Base-by-base conservation (phyloP, 2,888 invertebrate species). In the Andricus curvator region DNA sequence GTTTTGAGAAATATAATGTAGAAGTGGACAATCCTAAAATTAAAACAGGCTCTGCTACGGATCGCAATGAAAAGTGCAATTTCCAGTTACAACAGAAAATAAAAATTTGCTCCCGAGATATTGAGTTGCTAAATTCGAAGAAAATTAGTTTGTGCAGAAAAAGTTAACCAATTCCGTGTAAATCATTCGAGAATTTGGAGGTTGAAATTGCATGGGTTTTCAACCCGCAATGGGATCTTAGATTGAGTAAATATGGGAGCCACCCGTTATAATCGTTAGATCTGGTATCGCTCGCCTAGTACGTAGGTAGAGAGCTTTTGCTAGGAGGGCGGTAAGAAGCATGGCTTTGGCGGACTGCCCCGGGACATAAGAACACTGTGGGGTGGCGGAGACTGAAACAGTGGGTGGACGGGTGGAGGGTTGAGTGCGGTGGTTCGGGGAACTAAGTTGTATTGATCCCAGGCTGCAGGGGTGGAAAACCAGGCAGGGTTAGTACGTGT, bases 371-470 rank as follows among this genome's bases (percentile, higher is more conserved):
- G 92, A 92, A 92, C 91, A 88, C 86, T 85, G 84, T 85, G 77
- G 87, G 86, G 82, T 84, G 86, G 88, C 80, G 85, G 85, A 78
- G 84, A 84, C 85, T 84, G 84, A 84, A 85, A 84, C 78, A 82
- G 83, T 15, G 82, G 84, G 68, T 81, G 82, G 82, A 84, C 85
- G 82, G 87, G 84, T 85, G 84, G 82, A 83, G 82, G 84, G 81
- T 81, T 29, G 29, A 64, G 64, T 64, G 29, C 64, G 85, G 85
- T 84, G 85, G 86, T 89, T 89, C 90, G 90, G 90, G 90, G 89
- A 92, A 92, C 91, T 92, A 92, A 92, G 92, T 92, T 91, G 92
- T 92, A 92, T 92, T 92, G 92, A 92, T 92, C 92, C 92, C 88
- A 89, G 89, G 89, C 89, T 88, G 90, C 88, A 90, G 90, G 89